These are phyloP conservation scores for Leptopilina myrica DNA, from an alignment of 2,888 invertebrate genomes.

Conservation along the genomic window DNA sequence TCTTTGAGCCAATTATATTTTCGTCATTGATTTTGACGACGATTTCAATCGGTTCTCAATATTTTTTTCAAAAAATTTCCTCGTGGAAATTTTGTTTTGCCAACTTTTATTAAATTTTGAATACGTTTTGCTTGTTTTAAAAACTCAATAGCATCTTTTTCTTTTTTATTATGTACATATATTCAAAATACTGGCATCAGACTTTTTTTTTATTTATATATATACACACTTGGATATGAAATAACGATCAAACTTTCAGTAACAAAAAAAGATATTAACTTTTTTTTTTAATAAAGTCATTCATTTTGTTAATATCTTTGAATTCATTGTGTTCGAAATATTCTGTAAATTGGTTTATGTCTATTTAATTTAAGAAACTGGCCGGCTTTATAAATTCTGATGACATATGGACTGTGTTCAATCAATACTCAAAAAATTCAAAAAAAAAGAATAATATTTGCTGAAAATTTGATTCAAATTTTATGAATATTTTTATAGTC, in stretches of 20 bases:
- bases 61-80: conserved; percentile 2
- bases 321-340: background rate
- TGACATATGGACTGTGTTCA: conserved; percentile 29
- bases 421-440: conserved; percentile 12
- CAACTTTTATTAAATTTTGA: conserved; percentile 19
- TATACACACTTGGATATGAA: conserved; percentile 37
- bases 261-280: conserved; percentile 14
- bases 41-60: conserved; percentile 9
- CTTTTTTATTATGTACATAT: conserved; percentile 31
- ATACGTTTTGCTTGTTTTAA: background rate
- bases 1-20: conserved; percentile 2
- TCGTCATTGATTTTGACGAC: background rate
- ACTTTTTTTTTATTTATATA: background rate
- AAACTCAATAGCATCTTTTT: conserved; percentile 3
- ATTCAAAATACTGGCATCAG: conserved; percentile 37
- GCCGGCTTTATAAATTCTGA: conserved; percentile 37
- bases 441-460: too few relatives aligned
- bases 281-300: background rate
- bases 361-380: conserved; percentile 17
- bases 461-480: too few relatives aligned
- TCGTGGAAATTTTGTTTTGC: background rate
- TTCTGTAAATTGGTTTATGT: background rate
- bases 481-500: too few relatives aligned
- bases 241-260: conserved; percentile 25
- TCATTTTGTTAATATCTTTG: conserved; percentile 1